These are phyloP conservation scores for Imbricaverruca yamaguchii DNA, from an alignment of 2,888 invertebrate genomes.

Conservation along the genomic window DNA sequence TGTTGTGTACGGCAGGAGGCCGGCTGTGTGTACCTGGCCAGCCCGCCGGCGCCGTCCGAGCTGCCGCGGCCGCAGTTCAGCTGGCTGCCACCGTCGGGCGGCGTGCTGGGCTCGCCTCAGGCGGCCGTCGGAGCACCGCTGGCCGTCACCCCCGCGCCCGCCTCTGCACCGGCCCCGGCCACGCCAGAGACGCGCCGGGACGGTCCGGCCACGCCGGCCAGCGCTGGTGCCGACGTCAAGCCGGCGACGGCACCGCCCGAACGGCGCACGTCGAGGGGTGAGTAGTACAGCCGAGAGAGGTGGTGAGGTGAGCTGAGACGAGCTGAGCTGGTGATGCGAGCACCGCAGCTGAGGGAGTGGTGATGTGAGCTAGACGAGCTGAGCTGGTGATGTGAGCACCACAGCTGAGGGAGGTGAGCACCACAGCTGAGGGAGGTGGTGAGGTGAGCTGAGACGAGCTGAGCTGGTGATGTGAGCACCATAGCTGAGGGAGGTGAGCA, in stretches of 20 bases:
- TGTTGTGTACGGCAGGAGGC: neutral
- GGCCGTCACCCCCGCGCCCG: neutral
- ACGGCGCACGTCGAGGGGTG: neutral
- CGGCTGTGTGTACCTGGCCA: constrained; percentile 9
- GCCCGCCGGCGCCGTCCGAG: neutral
- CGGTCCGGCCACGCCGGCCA: too few relatives aligned
- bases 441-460: too few relatives aligned
- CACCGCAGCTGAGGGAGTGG: too few relatives aligned
- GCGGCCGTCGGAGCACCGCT: neutral
- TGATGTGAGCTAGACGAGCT: too few relatives aligned
- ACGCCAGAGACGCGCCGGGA: neutral
- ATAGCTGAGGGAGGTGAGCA: neutral
- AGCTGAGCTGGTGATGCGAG: too few relatives aligned
- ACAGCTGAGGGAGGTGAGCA: neutral
- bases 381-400: too few relatives aligned
- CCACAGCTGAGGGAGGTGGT: neutral
- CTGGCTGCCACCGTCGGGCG: neutral
- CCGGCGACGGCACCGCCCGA: neutral
- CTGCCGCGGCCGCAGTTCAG: constrained; percentile 9
- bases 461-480: too few relatives aligned
- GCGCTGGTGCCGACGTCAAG: too few relatives aligned
- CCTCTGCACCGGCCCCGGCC: neutral
- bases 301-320: too few relatives aligned
- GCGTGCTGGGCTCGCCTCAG: too few relatives aligned
- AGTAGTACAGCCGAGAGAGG: neutral